These are phyloP conservation scores for Dipodomys spectabilis DNA, from an alignment of 2,113 vertebrate species.

Conservation along the genomic window DNA sequence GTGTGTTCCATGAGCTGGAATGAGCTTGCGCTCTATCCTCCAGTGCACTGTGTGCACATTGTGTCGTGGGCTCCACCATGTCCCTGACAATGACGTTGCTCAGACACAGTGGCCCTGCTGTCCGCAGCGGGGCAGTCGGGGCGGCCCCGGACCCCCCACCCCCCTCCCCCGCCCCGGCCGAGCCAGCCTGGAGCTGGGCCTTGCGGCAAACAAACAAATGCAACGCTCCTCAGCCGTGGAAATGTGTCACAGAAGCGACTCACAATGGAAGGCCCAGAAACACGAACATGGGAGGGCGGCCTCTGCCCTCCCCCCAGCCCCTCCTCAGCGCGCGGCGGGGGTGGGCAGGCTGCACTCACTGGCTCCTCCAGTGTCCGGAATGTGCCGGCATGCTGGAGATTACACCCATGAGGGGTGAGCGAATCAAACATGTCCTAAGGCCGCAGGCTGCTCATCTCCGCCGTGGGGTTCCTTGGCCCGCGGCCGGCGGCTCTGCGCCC, in stretches of 20 bases:
- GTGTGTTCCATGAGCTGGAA: too few species aligned
- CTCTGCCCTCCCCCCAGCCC: rapidly evolving
- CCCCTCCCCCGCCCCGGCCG: too few species aligned
- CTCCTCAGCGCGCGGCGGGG: rapidly evolving
- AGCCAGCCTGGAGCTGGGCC: rapidly evolving
- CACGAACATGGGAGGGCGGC: rapidly evolving
- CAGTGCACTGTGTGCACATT: too few species aligned
- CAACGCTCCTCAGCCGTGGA: background rate
- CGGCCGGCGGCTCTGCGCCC: rapidly evolving
- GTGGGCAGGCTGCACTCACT: too few species aligned
- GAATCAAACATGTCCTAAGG: background rate
- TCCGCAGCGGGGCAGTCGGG: too few species aligned
- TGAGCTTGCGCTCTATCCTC: too few species aligned
- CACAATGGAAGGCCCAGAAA: background rate
- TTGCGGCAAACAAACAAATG: rapidly evolving
- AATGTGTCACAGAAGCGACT: too few species aligned
- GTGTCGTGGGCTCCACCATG: too few species aligned
- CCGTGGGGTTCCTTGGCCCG: rapidly evolving
- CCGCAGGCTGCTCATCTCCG: rapidly evolving
- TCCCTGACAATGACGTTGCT: too few species aligned
- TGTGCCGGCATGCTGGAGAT: background rate
- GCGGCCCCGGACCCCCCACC: too few species aligned
- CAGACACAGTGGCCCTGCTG: too few species aligned
- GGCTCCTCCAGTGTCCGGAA: background rate
- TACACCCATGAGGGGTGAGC: too few species aligned